phyloP scores from a whole-genome alignment of 2,888 invertebrate species.

The Netelia fuscicornis region DNA sequence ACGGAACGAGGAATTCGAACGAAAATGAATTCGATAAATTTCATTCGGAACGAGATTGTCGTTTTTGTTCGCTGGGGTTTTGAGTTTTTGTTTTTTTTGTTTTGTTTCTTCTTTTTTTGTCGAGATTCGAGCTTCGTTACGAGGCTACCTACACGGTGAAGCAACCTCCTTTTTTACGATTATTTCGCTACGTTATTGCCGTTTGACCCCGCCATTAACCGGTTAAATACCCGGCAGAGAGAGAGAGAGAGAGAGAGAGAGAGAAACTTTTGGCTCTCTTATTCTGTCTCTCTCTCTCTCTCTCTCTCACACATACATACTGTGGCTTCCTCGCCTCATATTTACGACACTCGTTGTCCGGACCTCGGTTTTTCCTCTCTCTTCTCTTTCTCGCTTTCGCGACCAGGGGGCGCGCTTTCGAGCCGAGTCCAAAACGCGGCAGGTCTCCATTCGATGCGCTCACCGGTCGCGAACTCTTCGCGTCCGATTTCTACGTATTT shows the following conservation, averaged over 20 bases:
- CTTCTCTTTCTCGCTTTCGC: slow-evolving; percentile 77
- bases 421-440: slow-evolving; percentile 70
- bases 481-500: slow-evolving; percentile 64
- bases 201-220: slow-evolving; percentile 80
- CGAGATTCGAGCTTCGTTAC: not conserved
- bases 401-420: slow-evolving; percentile 71
- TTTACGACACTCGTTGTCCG: slow-evolving; percentile 65
- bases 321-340: slow-evolving; percentile 64
- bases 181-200: slow-evolving; percentile 81
- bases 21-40: not conserved
- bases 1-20: not conserved
- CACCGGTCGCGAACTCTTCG: slow-evolving; percentile 66
- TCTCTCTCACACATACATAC: slow-evolving; percentile 15
- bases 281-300: slow-evolving; percentile 1
- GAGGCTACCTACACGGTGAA: too few relatives aligned
- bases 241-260: not conserved
- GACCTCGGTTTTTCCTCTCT: slow-evolving; percentile 16
- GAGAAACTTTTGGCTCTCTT: too few relatives aligned
- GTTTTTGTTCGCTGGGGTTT: too few relatives aligned
- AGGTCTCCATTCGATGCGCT: slow-evolving; percentile 12
- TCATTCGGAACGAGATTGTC: not conserved
- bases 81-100: too few relatives aligned
- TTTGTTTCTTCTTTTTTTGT: too few relatives aligned
- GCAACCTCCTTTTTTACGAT: slow-evolving; percentile 78
- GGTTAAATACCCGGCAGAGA: slow-evolving; percentile 76